phyloP scores from a whole-genome alignment of 1,140 invertebrate species.

The Drosophila miranda region DNA sequence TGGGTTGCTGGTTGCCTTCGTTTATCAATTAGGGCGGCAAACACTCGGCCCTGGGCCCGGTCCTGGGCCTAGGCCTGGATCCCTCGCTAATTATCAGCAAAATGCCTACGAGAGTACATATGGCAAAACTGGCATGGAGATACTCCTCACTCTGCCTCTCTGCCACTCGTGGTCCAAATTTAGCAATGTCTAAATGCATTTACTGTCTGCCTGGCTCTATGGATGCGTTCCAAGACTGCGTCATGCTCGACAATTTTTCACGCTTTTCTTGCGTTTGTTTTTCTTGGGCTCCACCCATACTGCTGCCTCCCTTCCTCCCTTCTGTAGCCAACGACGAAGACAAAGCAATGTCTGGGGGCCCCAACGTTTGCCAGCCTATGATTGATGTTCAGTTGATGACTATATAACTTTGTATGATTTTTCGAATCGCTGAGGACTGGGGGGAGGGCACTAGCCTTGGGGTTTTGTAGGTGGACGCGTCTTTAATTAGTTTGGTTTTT shows the following conservation, averaged over 20 bases:
- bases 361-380: constrained; percentile 68
- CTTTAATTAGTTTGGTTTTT: constrained; percentile 73
- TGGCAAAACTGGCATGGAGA: constrained; percentile 43
- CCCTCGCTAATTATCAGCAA: constrained; percentile 72
- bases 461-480: constrained; percentile 72
- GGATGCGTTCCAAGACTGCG: constrained; percentile 58
- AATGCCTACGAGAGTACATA: constrained; percentile 65
- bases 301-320: background rate
- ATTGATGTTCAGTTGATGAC: constrained; percentile 79
- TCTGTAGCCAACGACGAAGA: constrained; percentile 15
- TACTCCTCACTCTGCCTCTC: background rate
- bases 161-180: constrained; percentile 55
- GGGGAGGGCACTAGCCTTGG: constrained; percentile 11
- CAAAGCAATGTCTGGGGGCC: constrained; percentile 43
- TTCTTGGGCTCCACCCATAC: constrained; percentile 7
- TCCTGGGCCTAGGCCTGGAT: constrained; percentile 5
- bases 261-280: constrained; percentile 65
- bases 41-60: constrained; percentile 43
- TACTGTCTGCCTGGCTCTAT: constrained; percentile 19
- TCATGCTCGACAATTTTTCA: constrained; percentile 79
- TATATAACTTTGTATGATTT: constrained; percentile 81
- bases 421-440: constrained; percentile 32
- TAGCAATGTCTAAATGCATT: constrained; percentile 69
- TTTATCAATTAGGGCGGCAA: constrained; percentile 79
- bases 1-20: constrained; percentile 20